Conservation (phyloP, 2,113 vertebrate species). For the Phrynosoma platyrhinos region DNA sequence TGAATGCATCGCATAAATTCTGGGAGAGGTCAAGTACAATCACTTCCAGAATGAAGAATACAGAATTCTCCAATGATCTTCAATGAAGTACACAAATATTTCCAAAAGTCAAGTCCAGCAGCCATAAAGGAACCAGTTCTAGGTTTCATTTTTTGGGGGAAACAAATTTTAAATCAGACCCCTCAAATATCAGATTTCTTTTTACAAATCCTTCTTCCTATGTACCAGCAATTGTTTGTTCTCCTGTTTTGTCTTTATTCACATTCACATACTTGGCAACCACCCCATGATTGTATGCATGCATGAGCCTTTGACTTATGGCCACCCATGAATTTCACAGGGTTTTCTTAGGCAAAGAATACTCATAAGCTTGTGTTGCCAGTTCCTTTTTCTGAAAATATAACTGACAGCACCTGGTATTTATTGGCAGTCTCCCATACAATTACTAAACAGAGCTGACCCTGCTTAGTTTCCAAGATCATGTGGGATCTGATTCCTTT, state of each 20-base stretch:
- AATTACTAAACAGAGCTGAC: no score
- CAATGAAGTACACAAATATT: neutral
- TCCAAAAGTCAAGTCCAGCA: neutral
- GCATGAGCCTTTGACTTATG: no score
- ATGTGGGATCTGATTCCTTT: no score
- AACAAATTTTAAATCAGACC: neutral
- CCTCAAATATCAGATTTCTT: neutral
- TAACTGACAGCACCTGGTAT: no score
- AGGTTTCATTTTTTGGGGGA: neutral
- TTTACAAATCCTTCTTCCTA: no score
- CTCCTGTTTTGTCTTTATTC: neutral
- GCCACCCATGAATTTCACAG: no score
- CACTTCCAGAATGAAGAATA: neutral
- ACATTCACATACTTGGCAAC: neutral
- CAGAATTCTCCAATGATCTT: neutral
- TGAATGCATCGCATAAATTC: neutral
- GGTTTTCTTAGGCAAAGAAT: no score
- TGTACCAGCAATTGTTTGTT: neutral
- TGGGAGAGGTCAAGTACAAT: neutral
- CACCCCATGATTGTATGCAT: neutral
- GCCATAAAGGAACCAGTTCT: neutral
- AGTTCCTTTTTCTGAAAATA: no score
- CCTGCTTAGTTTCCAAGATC: no score
- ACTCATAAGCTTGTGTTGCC: no score
- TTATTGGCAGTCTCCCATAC: neutral